phyloP scores from a whole-genome alignment of 2,113 vertebrate species.

The Acrocephalus arundinaceus region DNA sequence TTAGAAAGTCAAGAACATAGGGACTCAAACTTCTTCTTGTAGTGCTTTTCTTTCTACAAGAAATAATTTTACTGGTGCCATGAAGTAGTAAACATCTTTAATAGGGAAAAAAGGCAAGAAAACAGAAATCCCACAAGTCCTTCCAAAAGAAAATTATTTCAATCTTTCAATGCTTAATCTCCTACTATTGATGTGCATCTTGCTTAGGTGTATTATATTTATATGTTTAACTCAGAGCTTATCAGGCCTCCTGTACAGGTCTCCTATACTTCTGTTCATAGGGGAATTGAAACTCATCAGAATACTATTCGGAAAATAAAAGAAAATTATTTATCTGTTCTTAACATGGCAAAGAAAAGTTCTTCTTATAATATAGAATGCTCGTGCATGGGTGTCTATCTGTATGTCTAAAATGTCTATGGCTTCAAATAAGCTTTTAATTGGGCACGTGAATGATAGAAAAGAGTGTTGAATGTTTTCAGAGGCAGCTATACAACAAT shows the following conservation, averaged over 20 bases:
- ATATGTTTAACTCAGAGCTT: not conserved
- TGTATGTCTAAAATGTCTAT: not conserved
- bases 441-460: not conserved
- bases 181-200: fast-evolving
- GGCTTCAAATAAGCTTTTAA: not conserved
- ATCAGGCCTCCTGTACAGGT: not conserved
- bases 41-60: not conserved
- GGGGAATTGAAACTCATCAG: not conserved
- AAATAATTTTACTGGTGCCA: not conserved
- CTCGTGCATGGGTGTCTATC: not conserved
- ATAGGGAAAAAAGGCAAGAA: not conserved
- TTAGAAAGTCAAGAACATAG: not conserved
- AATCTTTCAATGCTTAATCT: not conserved
- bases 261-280: not conserved
- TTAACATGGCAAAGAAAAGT: not conserved
- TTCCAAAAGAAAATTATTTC: not conserved
- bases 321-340: not conserved
- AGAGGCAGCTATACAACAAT: not conserved
- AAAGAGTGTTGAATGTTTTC: not conserved
- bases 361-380: not conserved
- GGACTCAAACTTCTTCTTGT: not conserved
- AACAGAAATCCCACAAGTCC: not conserved
- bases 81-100: not conserved
- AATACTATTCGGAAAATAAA: not conserved
- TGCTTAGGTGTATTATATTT: not conserved